phyloP scores from a whole-genome alignment of 2,888 invertebrate species.

The Synergus laeviventris region DNA sequence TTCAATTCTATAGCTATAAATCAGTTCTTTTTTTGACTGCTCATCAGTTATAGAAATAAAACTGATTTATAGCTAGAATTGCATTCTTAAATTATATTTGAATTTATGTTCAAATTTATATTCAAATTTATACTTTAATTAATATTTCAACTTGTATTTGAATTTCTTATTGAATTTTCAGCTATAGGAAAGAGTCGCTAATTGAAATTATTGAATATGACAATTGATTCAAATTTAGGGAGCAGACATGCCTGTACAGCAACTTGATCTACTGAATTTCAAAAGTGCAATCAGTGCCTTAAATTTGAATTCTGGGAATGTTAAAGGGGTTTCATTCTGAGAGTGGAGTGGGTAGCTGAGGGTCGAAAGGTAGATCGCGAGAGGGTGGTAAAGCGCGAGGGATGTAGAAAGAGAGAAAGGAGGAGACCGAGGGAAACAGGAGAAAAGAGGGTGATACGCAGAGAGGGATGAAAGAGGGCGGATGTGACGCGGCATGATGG shows the following conservation, averaged over 20 bases:
- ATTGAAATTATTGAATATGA: too few relatives aligned
- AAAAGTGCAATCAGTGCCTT: constrained; percentile 51
- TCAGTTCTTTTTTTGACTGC: too few relatives aligned
- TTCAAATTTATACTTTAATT: too few relatives aligned
- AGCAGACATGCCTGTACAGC: constrained; percentile 43
- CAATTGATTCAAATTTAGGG: not conserved
- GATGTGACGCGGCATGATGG: constrained; percentile 74
- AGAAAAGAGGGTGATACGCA: constrained; percentile 75
- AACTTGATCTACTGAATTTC: constrained; percentile 32
- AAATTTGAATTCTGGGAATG: constrained; percentile 28
- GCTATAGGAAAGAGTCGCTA: too few relatives aligned
- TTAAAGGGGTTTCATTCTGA: not conserved
- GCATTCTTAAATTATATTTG: too few relatives aligned
- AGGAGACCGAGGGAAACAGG: constrained; percentile 58
- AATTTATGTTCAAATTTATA: too few relatives aligned
- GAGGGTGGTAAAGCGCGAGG: constrained; percentile 30
- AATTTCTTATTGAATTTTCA: too few relatives aligned
- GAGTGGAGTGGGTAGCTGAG: constrained; percentile 41
- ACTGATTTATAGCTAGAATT: too few relatives aligned
- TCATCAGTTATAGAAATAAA: too few relatives aligned
- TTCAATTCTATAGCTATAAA: too few relatives aligned
- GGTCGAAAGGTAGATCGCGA: constrained; percentile 45
- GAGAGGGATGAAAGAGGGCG: constrained; percentile 76
- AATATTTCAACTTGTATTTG: too few relatives aligned
- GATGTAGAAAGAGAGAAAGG: constrained; percentile 48